Evolutionary conservation across 2,888 invertebrate genomes (phyloP), one percentile per base, ranked within the genome.

Genomic region (Melangyna quadrimaculata): DNA sequence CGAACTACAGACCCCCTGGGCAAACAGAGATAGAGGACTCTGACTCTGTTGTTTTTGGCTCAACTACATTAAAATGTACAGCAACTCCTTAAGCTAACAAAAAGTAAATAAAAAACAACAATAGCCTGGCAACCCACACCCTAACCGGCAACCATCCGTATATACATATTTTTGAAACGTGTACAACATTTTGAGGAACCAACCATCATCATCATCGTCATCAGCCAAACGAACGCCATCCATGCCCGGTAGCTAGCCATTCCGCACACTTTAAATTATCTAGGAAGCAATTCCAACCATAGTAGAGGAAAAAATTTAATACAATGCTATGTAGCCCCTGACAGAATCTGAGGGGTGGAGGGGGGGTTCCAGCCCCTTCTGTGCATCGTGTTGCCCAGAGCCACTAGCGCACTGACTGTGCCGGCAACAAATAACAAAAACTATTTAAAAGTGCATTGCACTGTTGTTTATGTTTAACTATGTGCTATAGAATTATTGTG

Each of bases 371-470:
- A 19, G 32, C 17, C 29, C 22, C 65, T 32, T 45, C 27, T 55
- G 35, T n/a, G n/a, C n/a, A n/a, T n/a, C n/a, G n/a, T 22, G n/a
- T 22, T 19, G 8, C 72, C 29, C 45, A 12, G 9, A 17, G 32
- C 17, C 35, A 10, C 14, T 17, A 24, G 22, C 22, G 24, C 48
- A 37, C 27, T 24, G 17, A 73, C 74, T 37, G 24, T 24, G 40
- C 72, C 69, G 57, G 72, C 77, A 86, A 81, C 77, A 86, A 45
- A 86, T 78, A 86, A 86, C 86, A 78, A 77, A 81, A 86, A 86
- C 86, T 86, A 81, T 86, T 86, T 86, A 86, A 86, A 86, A 86
- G 86, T 81, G 81, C 86, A 86, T 81, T 86, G 86, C 81, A 86
- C 86, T 40, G 86, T 80, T 86, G 86, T 81, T 80, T 81, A 77